Conservation (phyloP, 2,113 vertebrate genomes). For the Carassius auratus region DNA sequence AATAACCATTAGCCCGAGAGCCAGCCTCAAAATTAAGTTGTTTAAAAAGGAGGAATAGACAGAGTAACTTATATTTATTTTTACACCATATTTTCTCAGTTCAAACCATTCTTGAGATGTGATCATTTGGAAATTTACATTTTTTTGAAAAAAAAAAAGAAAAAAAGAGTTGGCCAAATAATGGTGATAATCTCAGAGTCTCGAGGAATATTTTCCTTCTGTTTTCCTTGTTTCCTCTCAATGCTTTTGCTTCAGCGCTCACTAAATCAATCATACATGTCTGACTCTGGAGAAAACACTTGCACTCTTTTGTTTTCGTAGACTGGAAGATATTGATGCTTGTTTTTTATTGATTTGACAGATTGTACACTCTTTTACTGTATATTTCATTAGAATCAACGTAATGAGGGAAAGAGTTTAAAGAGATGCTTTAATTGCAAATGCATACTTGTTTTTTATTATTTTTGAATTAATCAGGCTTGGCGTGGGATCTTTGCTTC, state of each 20-base stretch:
- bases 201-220: conserved; percentile 32
- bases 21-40: not conserved
- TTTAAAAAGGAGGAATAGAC: not conserved
- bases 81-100: too few relatives aligned
- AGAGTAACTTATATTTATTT: too few relatives aligned
- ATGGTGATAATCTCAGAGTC: too few relatives aligned
- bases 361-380: not conserved
- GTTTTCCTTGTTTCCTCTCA: conserved; percentile 60
- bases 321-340: not conserved
- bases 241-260: conserved; percentile 63
- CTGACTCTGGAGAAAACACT: not conserved
- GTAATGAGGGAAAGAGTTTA: not conserved
- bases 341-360: not conserved
- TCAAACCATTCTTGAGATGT: too few relatives aligned
- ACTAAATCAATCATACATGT: conserved; percentile 23
- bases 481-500: conserved; percentile 64
- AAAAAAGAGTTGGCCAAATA: too few relatives aligned
- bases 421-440: not conserved
- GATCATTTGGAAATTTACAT: too few relatives aligned
- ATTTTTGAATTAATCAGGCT: conserved; percentile 53
- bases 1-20: not conserved
- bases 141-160: too few relatives aligned
- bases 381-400: not conserved
- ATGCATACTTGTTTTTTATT: not conserved
- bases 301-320: not conserved